Base-by-base conservation (phyloP, 2,888 invertebrate genomes). In the Polia nebulosa region DNA sequence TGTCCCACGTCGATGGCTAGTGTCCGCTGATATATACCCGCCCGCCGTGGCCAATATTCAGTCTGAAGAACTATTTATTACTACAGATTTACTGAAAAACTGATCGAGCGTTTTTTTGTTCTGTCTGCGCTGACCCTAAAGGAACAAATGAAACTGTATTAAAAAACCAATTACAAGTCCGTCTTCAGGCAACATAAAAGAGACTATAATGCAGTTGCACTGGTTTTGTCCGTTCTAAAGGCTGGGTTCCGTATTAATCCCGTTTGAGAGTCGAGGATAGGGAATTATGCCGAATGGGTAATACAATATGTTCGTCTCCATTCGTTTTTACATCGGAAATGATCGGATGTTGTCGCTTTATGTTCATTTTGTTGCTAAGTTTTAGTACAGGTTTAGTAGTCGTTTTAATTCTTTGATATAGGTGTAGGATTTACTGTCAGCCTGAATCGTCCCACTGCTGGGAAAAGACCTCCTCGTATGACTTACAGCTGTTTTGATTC, bases 281-380 rank as follows among this genome's bases (percentile, higher is more conserved):
- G 53, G 61, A 59, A 68, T 79, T 65, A 67, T 65, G 36, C 36
- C 15, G 58, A 67, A 76, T 73, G 55, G 34, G 39, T 17, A 66
- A 63, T 67, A 59, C 66, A 63, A 72, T 80, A 53, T 61, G 62
- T 56, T 63, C 32, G 45, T 39, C 1, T 51, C 8, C 22, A 25
- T 56, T 56, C 55, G 60, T 13, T 63, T 74, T 9, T 29, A 45
- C 13, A 11, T 74, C 55, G 49, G 36, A 4, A 27, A 44, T 36
- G 44, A 65, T 73, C 55, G 65, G 36, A 20, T 44, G 22, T 53
- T 34, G 11, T 39, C 3, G 32, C 36, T 8, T 59, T 44, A 32
- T 45, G 25, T 65, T 45, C 13, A 53, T 32, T 17, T 63, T 13
- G 11, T 17, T 34, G 3, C 25, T 11, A 20, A 4, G 15, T 36